These are phyloP conservation scores for Ferdinandea cuprea DNA, from an alignment of 2,888 invertebrate species.

Conservation along the genomic window DNA sequence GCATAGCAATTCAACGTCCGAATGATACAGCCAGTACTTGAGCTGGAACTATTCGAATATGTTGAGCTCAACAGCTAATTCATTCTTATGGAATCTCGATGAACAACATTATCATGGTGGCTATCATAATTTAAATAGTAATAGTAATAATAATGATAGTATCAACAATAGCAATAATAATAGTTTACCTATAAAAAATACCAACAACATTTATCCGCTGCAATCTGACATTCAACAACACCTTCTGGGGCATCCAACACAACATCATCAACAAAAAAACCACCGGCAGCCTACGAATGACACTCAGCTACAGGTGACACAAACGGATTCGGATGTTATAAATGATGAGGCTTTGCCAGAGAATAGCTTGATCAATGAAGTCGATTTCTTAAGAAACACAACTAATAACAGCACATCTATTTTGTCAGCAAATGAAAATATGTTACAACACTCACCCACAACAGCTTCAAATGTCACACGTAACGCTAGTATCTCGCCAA, in stretches of 20 bases:
- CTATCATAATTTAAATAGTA: conserved; percentile 62
- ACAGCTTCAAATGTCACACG: conserved; percentile 15
- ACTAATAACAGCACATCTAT: conserved; percentile 33
- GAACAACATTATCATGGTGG: conserved; percentile 74
- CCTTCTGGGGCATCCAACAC: conserved; percentile 55
- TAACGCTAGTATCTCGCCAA: conserved; percentile 22
- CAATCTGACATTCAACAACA: conserved; percentile 39
- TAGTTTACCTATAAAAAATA: conserved; percentile 43
- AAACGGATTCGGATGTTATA: conserved; percentile 25
- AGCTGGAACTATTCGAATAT: conserved; percentile 82
- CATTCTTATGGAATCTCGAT: conserved; percentile 80
- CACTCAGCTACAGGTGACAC: conserved; percentile 25
- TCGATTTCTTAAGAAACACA: conserved; percentile 22
- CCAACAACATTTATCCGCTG: conserved; percentile 50
- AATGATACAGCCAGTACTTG: conserved; percentile 81
- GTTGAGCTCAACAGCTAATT: conserved; percentile 76
- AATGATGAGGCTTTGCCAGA: conserved; percentile 41
- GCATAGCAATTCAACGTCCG: conserved; percentile 78
- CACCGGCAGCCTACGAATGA: conserved; percentile 24
- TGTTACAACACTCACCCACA: conserved; percentile 1
- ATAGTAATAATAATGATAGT: conserved; percentile 38
- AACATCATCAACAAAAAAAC: conserved; percentile 54
- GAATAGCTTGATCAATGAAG: conserved; percentile 21
- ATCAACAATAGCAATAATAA: conserved; percentile 48
- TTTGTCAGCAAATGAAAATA: conserved; percentile 22